Evolutionary conservation across 2,888 invertebrate species (phyloP), one percentile per base, ranked within the genome.

Genomic region (Cephus sareptanus): DNA sequence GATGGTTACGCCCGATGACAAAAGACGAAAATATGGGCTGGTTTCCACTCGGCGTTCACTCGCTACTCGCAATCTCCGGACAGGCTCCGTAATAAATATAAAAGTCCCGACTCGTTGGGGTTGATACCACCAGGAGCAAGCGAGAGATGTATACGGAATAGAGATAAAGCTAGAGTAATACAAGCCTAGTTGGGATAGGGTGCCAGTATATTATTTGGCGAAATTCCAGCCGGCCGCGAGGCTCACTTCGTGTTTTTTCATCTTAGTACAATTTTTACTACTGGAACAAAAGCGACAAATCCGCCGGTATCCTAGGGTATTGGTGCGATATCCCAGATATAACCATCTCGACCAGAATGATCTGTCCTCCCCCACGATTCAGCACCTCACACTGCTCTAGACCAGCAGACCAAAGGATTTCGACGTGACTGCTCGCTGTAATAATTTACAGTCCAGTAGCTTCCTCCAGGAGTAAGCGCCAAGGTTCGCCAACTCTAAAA

Each of bases 171-270:
- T 69, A 77, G 77, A 75, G 79, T 80, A 77, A 79, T 80, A 74
- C 73, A 78, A 79, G 76, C 77, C 80, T 81, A 83, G 81, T 79
- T 76, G 77, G 82, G 85, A 86, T 86, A 87, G 89, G 88, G 85
- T 84, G 87, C 87, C 86, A 84, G 90, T 89, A 90, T 90, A 90
- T 91, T 90, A 91, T 91, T 89, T 91, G 91, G 91, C 91, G 88
- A 84, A 82, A 84, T 85, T 91, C 91, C 91, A 91, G 88, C 86
- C 87, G 87, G 88, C 89, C 90, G 89, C 88, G 85, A 90, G 90
- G 90, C 88, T 89, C 87, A 85, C 88, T 89, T 89, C 87, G 86
- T 88, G 87, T 89, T 90, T 91, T 56, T 90, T 90, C 90, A 91
- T 91, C 90, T 91, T 90, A 90, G 86, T 87, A 84, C 85, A 85